A percentile compares a stretch with the other conserved stretches of the same genome.
These are phyloP conservation scores for Brienomyrus brachyistius DNA, from an alignment of 2,113 vertebrate genomes.

Conservation along the genomic window DNA sequence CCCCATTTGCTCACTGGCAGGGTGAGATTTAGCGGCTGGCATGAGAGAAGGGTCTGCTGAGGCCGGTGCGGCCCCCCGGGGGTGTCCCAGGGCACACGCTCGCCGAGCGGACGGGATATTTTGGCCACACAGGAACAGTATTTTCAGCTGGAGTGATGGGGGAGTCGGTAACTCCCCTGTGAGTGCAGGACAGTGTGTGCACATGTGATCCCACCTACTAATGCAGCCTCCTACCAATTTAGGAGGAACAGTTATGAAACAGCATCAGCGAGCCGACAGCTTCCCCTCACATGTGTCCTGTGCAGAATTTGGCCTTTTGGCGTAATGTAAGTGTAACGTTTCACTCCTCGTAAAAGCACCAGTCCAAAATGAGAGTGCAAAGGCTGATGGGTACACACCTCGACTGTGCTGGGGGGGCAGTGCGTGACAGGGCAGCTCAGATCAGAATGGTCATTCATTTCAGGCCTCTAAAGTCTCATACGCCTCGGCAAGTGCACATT, in stretches of 20 bases:
- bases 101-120: background rate
- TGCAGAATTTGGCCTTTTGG: background rate
- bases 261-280: background rate
- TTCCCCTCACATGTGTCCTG: background rate
- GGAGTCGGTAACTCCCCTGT: background rate
- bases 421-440: background rate
- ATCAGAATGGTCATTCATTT: background rate
- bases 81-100: background rate
- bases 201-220: background rate
- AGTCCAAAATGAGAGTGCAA: background rate
- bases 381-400: background rate
- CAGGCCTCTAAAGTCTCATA: background rate
- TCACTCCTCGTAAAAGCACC: background rate
- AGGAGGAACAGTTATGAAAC: background rate
- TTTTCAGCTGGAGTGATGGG: background rate
- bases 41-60: background rate
- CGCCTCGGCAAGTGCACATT: background rate
- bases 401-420: background rate
- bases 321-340: background rate
- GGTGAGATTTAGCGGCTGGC: background rate
- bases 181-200: background rate
- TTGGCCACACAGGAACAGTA: background rate
- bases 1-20: conserved; percentile 15
- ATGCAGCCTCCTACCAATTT: background rate
- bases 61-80: background rate